Conservation (phyloP, 2,888 invertebrate species). For the Antitype chi region DNA sequence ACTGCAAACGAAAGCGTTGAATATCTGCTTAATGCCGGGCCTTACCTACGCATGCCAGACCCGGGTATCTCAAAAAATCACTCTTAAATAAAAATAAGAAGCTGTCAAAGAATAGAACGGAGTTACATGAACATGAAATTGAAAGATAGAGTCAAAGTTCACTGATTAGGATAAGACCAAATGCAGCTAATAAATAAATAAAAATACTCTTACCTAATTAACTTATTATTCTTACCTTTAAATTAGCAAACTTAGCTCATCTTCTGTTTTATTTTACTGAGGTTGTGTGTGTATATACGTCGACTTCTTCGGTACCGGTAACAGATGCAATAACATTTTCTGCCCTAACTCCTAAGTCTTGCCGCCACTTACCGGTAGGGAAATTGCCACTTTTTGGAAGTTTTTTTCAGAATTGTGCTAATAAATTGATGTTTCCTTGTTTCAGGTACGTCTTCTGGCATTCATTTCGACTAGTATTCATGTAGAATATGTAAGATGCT, state of each 20-base stretch:
- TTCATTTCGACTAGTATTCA: background rate
- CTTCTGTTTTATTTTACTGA: background rate
- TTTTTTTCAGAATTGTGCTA: background rate
- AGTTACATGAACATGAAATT: too few relatives aligned
- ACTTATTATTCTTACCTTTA: background rate
- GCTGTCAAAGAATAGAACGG: too few relatives aligned
- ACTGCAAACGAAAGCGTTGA: background rate
- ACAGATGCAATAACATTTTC: background rate
- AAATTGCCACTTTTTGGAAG: background rate
- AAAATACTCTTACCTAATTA: background rate
- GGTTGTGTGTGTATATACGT: too few relatives aligned
- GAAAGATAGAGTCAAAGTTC: too few relatives aligned
- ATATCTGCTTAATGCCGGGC: too few relatives aligned
- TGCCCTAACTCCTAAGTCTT: background rate
- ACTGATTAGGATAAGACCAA: too few relatives aligned
- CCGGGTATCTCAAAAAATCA: too few relatives aligned
- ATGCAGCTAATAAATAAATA: too few relatives aligned
- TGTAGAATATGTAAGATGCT: background rate
- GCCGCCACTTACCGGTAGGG: background rate
- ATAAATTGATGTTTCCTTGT: conserved; percentile 12
- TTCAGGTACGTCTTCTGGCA: conserved; percentile 29
- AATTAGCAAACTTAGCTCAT: background rate
- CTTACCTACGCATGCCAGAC: too few relatives aligned
- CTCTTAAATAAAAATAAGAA: too few relatives aligned
- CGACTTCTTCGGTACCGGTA: background rate